Conservation (phyloP, 2,797 vertebrate genomes). For the Saxicola maurus region DNA sequence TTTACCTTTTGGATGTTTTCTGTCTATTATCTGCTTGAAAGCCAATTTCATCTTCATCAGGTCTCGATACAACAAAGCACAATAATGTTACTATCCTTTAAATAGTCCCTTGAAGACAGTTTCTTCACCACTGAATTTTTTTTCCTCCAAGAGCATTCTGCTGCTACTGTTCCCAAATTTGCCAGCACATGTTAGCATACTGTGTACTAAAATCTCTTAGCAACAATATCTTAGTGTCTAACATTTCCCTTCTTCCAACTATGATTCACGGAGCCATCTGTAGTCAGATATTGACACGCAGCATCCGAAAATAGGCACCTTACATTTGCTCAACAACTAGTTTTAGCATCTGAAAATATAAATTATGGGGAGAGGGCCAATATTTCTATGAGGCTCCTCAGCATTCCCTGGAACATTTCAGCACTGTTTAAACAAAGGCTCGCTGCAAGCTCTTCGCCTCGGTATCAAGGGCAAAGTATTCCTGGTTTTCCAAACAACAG, state of each 20-base stretch:
- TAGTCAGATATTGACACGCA: slow-evolving; percentile 69
- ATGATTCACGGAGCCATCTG: slow-evolving; percentile 73
- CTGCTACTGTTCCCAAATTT: slow-evolving; percentile 51
- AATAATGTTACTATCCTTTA: slow-evolving; percentile 38
- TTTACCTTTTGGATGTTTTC: slow-evolving; percentile 42
- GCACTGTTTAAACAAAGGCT: slow-evolving; percentile 24
- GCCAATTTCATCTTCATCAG: slow-evolving; percentile 28
- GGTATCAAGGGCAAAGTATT: not conserved
- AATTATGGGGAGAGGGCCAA: slow-evolving; percentile 38
- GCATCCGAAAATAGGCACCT: slow-evolving; percentile 63
- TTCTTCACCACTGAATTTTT: slow-evolving; percentile 48
- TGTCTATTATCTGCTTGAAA: not conserved
- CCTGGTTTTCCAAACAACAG: not conserved
- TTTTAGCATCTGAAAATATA: slow-evolving; percentile 45
- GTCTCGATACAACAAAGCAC: slow-evolving; percentile 11
- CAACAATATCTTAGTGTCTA: slow-evolving; percentile 68
- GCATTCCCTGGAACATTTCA: slow-evolving; percentile 20
- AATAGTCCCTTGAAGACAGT: slow-evolving; percentile 58
- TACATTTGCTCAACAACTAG: slow-evolving; percentile 57
- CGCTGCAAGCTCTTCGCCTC: not conserved
- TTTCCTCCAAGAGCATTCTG: slow-evolving; percentile 28
- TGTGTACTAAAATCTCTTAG: slow-evolving; percentile 69
- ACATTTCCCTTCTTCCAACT: slow-evolving; percentile 64
- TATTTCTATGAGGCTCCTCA: slow-evolving; percentile 41
- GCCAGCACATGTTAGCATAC: slow-evolving; percentile 56